Evolutionary conservation across 1,140 invertebrate genomes (phyloP).

Genomic region (Propsilocerus akamusi): DNA sequence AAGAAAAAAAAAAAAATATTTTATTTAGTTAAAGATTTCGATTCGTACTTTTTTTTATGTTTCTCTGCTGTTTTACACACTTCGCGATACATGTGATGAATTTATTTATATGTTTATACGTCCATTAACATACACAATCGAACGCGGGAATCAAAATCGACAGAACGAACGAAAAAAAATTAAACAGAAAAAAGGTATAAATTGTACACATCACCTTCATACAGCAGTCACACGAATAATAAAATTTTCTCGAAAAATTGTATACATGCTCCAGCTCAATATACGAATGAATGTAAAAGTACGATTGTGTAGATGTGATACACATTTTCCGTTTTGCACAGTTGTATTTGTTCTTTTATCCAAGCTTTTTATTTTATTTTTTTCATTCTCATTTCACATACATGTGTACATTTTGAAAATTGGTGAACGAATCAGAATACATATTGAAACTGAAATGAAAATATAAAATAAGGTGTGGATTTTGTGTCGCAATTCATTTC

Average conservation of each 20-base stretch:
- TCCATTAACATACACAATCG: constrained; percentile 3
- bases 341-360: too few relatives aligned
- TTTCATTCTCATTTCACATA: too few relatives aligned
- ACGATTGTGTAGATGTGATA: too few relatives aligned
- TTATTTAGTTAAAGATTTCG: constrained; percentile 4
- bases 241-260: background rate
- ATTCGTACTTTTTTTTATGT: background rate
- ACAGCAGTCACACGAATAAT: constrained; percentile 3
- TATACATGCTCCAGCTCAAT: too few relatives aligned
- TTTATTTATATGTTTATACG: background rate
- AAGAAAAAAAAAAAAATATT: background rate
- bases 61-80: background rate
- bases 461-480: constrained; percentile 4
- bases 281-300: too few relatives aligned
- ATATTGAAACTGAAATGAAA: constrained; percentile 4
- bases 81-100: background rate
- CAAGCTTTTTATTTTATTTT: too few relatives aligned
- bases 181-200: background rate
- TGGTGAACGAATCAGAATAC: constrained; percentile 3
- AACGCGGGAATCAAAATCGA: constrained; percentile 1
- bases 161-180: background rate
- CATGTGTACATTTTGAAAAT: too few relatives aligned
- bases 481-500: background rate
- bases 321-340: too few relatives aligned
- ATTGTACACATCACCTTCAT: constrained; percentile 4